These are phyloP conservation scores for Sminthurinus aureus DNA, from an alignment of 2,888 invertebrate genomes.

Conservation along the genomic window DNA sequence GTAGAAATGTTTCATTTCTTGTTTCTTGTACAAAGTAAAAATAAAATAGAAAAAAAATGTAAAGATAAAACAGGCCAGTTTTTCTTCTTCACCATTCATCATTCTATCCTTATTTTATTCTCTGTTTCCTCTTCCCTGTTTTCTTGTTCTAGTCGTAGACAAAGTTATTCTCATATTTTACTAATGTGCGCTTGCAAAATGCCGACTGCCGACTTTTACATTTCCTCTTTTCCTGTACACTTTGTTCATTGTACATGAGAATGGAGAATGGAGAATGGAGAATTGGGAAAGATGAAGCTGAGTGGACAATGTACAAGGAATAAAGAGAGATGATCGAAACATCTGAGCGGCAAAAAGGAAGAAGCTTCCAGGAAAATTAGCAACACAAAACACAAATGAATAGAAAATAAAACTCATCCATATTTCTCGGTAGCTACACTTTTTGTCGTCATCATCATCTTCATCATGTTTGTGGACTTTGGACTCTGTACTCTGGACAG, in stretches of 20 bases:
- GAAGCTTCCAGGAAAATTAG: slow-evolving; percentile 7
- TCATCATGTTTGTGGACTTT: slow-evolving; percentile 20
- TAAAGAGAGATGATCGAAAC: neutral
- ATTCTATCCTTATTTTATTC: too few species aligned
- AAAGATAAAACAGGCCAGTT: too few species aligned
- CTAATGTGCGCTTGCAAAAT: too few species aligned
- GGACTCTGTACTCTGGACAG: too few species aligned
- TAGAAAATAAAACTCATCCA: slow-evolving; percentile 26
- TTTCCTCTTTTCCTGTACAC: neutral
- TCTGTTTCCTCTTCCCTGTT: too few species aligned
- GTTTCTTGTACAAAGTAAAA: too few species aligned
- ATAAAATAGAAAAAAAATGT: too few species aligned
- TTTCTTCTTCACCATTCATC: too few species aligned
- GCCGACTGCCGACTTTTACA: too few species aligned
- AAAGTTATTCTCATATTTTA: too few species aligned
- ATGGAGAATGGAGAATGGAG: neutral
- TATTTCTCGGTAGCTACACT: neutral
- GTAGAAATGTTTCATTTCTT: too few species aligned
- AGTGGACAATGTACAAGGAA: neutral
- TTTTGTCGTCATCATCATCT: neutral
- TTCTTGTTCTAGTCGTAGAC: too few species aligned
- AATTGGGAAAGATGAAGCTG: neutral
- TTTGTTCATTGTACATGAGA: neutral
- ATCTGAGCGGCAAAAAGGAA: slow-evolving; percentile 15
- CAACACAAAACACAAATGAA: slow-evolving; percentile 30